A percentile compares a stretch with the other conserved stretches of the same genome.
phyloP scores from a whole-genome alignment of 2,113 vertebrate species.

The Sphyrna mokarran region DNA sequence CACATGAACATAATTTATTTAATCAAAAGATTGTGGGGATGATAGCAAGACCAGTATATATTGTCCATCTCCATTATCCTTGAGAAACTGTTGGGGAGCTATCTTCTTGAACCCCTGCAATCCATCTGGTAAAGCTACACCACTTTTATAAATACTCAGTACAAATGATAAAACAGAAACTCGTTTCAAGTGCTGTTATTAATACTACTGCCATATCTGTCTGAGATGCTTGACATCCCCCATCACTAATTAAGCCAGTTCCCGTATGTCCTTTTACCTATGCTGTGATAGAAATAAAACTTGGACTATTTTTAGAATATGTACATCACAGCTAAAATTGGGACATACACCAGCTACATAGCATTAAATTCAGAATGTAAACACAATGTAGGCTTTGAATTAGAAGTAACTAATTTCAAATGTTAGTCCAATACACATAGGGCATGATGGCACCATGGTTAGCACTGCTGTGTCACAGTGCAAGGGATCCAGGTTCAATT shows the following conservation, averaged over 20 bases:
- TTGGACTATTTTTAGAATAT: not conserved
- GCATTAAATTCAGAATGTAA: too few species aligned
- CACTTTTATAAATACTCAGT: not conserved
- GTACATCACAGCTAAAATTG: not conserved
- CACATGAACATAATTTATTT: not conserved
- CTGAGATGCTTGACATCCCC: not conserved
- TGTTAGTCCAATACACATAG: too few species aligned
- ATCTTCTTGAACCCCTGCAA: too few species aligned
- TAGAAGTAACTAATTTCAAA: too few species aligned
- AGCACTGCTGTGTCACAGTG: too few species aligned
- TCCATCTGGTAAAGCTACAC: too few species aligned
- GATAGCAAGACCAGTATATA: too few species aligned
- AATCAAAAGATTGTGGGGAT: not conserved
- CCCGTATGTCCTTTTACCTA: not conserved
- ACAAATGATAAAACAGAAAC: not conserved
- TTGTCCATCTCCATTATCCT: too few species aligned
- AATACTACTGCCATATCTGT: not conserved
- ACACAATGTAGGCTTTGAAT: too few species aligned
- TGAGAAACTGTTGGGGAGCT: too few species aligned
- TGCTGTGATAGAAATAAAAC: not conserved
- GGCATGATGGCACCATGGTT: too few species aligned
- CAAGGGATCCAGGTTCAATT: too few species aligned
- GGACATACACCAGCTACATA: not conserved
- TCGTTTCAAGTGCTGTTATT: not conserved
- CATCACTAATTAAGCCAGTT: not conserved